These are phyloP conservation scores for Parnassius smintheus DNA, from an alignment of 2,888 invertebrate genomes.

Conservation along the genomic window DNA sequence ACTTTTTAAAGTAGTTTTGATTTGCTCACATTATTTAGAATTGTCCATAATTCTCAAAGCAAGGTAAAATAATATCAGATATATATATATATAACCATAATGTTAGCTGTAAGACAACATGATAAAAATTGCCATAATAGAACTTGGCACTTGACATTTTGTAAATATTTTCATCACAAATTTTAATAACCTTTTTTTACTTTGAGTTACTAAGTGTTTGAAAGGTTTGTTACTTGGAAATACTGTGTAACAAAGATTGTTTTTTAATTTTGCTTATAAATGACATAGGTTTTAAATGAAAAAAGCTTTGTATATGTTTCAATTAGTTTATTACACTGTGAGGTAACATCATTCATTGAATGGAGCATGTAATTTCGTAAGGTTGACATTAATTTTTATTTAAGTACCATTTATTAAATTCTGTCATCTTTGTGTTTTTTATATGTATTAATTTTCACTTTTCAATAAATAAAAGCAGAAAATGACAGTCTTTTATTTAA, in stretches of 20 bases:
- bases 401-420: constrained; percentile 60
- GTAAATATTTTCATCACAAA: constrained; percentile 27
- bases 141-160: constrained; percentile 21
- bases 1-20: neutral
- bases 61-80: constrained; percentile 24
- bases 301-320: constrained; percentile 8
- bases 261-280: constrained; percentile 30
- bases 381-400: constrained; percentile 64
- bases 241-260: constrained; percentile 14
- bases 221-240: constrained; percentile 11
- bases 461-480: constrained; percentile 68
- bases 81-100: constrained; percentile 10
- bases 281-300: constrained; percentile 41
- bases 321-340: neutral
- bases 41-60: constrained; percentile 14
- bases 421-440: constrained; percentile 58
- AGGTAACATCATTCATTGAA: neutral
- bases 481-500: constrained; percentile 33
- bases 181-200: constrained; percentile 13
- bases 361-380: constrained; percentile 48
- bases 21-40: constrained; percentile 4
- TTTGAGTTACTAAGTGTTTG: constrained; percentile 1
- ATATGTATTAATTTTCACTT: constrained; percentile 76
- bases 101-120: constrained; percentile 16
- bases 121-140: constrained; percentile 16